Percentiles rank a stretch among this genome's conserved stretches.
Conservation (phyloP, 2,888 invertebrate species). For the Calameuta filiformis region DNA sequence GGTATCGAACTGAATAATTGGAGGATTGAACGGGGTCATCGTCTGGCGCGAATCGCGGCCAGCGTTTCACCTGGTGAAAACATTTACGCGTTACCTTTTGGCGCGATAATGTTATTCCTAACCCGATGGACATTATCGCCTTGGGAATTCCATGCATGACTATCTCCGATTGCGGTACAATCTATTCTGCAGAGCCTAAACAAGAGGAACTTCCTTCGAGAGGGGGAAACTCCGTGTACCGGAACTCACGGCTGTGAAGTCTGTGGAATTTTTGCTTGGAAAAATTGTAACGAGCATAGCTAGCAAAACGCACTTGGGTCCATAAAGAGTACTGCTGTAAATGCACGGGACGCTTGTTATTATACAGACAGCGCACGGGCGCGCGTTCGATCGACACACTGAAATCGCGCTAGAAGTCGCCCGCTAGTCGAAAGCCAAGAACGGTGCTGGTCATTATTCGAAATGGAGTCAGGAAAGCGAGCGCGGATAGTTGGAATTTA, state of each 20-base stretch:
- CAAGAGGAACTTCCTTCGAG: background rate
- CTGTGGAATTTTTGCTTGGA: background rate
- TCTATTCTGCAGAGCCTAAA: background rate
- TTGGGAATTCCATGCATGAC: background rate
- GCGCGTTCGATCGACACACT: background rate
- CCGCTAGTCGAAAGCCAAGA: background rate
- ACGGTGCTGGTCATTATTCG: background rate
- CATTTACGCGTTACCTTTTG: slow-evolving; percentile 11
- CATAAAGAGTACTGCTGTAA: background rate
- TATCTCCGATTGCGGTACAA: background rate
- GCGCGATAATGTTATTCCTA: background rate
- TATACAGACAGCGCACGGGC: background rate
- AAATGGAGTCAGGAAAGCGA: background rate
- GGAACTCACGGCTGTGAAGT: background rate
- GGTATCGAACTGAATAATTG: background rate
- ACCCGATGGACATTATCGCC: background rate
- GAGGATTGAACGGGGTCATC: background rate
- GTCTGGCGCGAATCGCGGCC: slow-evolving; percentile 10
- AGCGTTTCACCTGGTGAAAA: slow-evolving; percentile 20
- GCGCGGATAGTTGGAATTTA: background rate
- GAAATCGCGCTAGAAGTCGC: background rate
- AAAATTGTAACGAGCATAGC: background rate
- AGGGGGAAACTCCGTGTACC: background rate
- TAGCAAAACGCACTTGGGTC: background rate
- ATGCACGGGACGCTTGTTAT: background rate